These are phyloP conservation scores for Terrapene triunguis DNA, from an alignment of 2,113 vertebrate species.

Conservation along the genomic window DNA sequence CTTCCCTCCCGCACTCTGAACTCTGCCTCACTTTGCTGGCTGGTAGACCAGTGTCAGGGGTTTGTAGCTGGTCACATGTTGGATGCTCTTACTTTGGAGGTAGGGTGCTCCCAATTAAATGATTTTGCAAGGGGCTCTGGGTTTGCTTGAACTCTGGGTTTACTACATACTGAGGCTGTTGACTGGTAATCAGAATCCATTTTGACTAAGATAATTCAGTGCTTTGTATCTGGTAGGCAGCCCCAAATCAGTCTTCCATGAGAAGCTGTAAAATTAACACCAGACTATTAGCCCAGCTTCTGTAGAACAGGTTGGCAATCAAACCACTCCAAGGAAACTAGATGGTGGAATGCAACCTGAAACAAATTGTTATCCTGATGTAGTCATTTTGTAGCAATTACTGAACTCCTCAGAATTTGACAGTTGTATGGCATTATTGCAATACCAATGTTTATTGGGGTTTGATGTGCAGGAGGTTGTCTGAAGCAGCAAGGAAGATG, in stretches of 20 bases:
- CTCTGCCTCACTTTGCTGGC: not conserved
- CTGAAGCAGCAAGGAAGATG: conserved; percentile 12
- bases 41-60: not conserved
- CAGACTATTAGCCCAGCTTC: not conserved
- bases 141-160: not conserved
- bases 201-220: not conserved
- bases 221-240: not conserved
- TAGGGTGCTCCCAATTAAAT: not conserved
- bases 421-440: not conserved
- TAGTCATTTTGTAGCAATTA: not conserved
- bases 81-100: not conserved
- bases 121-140: not conserved
- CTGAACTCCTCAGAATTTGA: not conserved
- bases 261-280: not conserved
- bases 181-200: not conserved
- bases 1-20: not conserved
- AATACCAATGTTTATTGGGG: not conserved
- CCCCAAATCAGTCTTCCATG: not conserved
- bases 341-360: not conserved
- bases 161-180: not conserved
- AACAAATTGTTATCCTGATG: not conserved
- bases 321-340: not conserved
- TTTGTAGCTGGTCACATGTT: not conserved
- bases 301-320: not conserved
- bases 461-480: not conserved